Percentiles rank a stretch among this genome's conserved stretches.
Evolutionary conservation across 2,888 invertebrate species (phyloP).

Genomic region (Pogonocherus hispidulus): DNA sequence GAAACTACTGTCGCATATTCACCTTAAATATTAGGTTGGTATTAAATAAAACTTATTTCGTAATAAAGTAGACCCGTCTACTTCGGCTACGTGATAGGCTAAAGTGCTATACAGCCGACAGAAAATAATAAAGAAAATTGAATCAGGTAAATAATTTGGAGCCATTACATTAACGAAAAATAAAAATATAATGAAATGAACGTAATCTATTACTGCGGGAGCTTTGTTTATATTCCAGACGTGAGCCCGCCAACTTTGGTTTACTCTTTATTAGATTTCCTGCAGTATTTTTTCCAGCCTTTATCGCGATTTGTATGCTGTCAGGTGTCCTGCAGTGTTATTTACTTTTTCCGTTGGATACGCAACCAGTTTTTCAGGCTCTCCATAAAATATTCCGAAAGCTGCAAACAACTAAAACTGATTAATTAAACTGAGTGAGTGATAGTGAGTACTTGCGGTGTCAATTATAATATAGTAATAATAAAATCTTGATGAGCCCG

Average conservation of each 20-base stretch:
- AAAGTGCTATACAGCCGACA: neutral
- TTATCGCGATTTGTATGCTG: conserved; percentile 47
- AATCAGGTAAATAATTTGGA: conserved; percentile 13
- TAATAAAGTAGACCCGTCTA: neutral
- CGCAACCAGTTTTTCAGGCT: conserved; percentile 25
- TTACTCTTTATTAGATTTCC: conserved; percentile 13
- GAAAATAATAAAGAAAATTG: conserved; percentile 15
- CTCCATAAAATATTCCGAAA: conserved; percentile 30
- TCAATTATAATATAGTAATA: too few species aligned
- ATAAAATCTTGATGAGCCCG: too few species aligned
- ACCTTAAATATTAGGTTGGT: neutral
- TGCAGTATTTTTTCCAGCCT: conserved; percentile 14
- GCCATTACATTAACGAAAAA: conserved; percentile 16
- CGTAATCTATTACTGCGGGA: conserved; percentile 25
- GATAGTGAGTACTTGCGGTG: too few species aligned
- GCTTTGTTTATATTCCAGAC: conserved; percentile 34
- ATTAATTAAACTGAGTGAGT: too few species aligned
- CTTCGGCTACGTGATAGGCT: neutral
- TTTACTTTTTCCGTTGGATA: conserved; percentile 38
- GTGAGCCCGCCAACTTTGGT: conserved; percentile 30
- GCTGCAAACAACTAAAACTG: too few species aligned
- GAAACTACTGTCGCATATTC: too few species aligned
- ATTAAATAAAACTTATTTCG: conserved; percentile 1
- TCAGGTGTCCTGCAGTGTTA: conserved; percentile 40
- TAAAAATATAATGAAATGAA: conserved; percentile 23